Percentiles rank a stretch among this genome's conserved stretches.
phyloP scores from a whole-genome alignment of 1,140 invertebrate species.

The Eueides isabella region DNA sequence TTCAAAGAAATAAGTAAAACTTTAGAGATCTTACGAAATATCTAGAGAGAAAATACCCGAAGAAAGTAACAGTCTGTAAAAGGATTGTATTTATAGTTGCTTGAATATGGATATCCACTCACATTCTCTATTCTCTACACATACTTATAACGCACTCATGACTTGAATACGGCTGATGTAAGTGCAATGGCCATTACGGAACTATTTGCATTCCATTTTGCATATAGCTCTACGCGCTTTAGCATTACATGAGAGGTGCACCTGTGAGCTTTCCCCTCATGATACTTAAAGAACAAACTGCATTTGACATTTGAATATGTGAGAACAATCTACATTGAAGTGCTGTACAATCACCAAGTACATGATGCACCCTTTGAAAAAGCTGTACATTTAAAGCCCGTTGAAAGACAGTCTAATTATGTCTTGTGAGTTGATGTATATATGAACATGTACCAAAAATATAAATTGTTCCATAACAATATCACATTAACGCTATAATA shows the following conservation, averaged over 20 bases:
- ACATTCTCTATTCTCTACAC: slow-evolving; percentile 62
- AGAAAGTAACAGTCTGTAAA: slow-evolving; percentile 59
- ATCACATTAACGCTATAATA: not conserved
- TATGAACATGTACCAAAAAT: slow-evolving; percentile 46
- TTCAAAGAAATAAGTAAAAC: slow-evolving; percentile 32
- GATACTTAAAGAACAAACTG: slow-evolving; percentile 67
- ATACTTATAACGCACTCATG: slow-evolving; percentile 60
- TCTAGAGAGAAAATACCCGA: slow-evolving; percentile 43
- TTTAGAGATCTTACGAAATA: slow-evolving; percentile 25
- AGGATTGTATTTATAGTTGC: slow-evolving; percentile 53
- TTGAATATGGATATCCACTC: slow-evolving; percentile 63
- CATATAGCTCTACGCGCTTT: slow-evolving; percentile 59
- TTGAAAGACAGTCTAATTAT: slow-evolving; percentile 40
- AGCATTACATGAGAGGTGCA: slow-evolving; percentile 54
- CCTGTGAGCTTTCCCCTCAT: slow-evolving; percentile 61
- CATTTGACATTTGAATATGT: slow-evolving; percentile 64
- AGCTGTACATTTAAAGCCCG: slow-evolving; percentile 41
- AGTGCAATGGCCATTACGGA: slow-evolving; percentile 67
- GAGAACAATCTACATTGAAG: slow-evolving; percentile 40
- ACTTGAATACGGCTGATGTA: slow-evolving; percentile 69
- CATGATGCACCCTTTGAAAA: slow-evolving; percentile 39
- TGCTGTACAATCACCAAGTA: slow-evolving; percentile 60
- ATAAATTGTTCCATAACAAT: slow-evolving; percentile 42
- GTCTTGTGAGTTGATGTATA: slow-evolving; percentile 45
- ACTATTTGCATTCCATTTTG: slow-evolving; percentile 67